These are phyloP conservation scores for Chiloscyllium plagiosum DNA, from an alignment of 2,113 vertebrate genomes.

Conservation along the genomic window DNA sequence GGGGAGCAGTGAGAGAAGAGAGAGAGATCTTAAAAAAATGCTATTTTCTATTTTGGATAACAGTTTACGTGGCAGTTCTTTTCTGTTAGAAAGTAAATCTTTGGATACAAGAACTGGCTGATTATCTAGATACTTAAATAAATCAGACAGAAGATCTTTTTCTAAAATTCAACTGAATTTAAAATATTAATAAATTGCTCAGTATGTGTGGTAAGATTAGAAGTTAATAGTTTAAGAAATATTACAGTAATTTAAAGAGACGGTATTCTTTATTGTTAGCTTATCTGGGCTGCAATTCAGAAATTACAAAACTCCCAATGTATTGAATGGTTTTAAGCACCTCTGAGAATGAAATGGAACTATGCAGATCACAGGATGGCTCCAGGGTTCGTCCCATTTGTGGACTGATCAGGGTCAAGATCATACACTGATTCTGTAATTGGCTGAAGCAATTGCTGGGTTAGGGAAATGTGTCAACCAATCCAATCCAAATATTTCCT, in stretches of 20 bases:
- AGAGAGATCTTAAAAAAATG: background rate
- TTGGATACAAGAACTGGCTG: background rate
- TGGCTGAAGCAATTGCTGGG: background rate
- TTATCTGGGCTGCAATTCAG: background rate
- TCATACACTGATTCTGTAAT: background rate
- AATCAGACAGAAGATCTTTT: background rate
- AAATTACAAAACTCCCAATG: background rate
- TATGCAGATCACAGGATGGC: background rate
- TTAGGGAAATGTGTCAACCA: background rate
- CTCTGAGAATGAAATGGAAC: background rate
- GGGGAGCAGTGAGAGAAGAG: background rate
- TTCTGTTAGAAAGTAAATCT: background rate
- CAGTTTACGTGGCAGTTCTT: constrained; percentile 12
- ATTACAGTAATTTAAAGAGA: constrained; percentile 27
- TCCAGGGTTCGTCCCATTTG: background rate
- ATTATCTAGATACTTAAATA: constrained; percentile 9
- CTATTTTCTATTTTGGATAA: constrained; percentile 35
- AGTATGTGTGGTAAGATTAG: background rate
- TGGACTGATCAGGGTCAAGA: background rate
- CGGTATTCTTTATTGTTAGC: background rate
- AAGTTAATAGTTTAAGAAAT: background rate
- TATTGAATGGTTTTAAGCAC: background rate
- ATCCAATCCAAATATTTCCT: background rate
- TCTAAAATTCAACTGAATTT: background rate
- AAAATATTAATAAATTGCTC: constrained; percentile 18